Percentiles rank a stretch among this genome's conserved stretches.
Evolutionary conservation across 2,113 vertebrate species (phyloP).

Genomic region (Zootoca vivipara): DNA sequence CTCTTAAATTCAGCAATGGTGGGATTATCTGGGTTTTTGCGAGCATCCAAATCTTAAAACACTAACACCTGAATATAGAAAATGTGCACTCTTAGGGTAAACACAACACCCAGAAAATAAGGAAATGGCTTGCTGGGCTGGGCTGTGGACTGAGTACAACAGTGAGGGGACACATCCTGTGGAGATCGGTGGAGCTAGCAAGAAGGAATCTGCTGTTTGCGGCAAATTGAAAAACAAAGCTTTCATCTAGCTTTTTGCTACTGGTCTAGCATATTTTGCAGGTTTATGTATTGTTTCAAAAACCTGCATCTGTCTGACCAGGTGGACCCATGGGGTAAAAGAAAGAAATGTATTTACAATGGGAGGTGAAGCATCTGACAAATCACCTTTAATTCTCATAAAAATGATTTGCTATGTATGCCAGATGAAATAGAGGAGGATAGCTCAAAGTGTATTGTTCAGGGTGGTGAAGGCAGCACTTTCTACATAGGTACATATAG

Average conservation of each 20-base stretch:
- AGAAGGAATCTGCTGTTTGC: slow-evolving; percentile 35
- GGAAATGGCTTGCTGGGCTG: background rate
- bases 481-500: no score
- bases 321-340: background rate
- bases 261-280: background rate
- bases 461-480: background rate
- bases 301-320: background rate
- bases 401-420: background rate
- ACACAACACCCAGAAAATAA: background rate
- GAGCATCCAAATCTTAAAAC: background rate
- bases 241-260: slow-evolving; percentile 15
- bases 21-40: background rate
- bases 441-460: background rate
- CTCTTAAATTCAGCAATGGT: background rate
- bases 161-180: slow-evolving; percentile 21
- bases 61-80: background rate
- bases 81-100: background rate
- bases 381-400: background rate
- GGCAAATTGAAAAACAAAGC: slow-evolving; percentile 24
- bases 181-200: slow-evolving; percentile 41
- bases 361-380: background rate
- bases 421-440: background rate
- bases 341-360: background rate
- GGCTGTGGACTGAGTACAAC: slow-evolving; percentile 14
- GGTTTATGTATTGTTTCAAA: slow-evolving; percentile 3